Evolutionary conservation across 2,888 invertebrate species (phyloP), one percentile per base, ranked within the genome.

Genomic region (Rosalia funebris): DNA sequence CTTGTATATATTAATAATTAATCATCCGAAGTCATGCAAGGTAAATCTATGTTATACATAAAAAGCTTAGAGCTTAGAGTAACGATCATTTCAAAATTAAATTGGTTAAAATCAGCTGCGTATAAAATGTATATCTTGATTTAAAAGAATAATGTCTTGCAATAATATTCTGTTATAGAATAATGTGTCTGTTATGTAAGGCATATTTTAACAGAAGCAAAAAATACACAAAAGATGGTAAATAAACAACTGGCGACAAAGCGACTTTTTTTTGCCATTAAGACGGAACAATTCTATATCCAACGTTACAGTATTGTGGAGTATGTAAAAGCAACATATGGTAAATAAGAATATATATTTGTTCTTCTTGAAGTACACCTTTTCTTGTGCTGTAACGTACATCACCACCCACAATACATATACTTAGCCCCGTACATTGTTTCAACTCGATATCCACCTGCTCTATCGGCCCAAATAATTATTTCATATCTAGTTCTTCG

Each of bases 321-420:
- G 50, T 50, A 50, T 15, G 37, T 25, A 41, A 39, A 31, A 57
- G 54, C 60, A 53, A 60, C 71, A 73, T 73, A 70, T 71, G 71
- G 71, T 66, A 56, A 64, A 68, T 66, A 66, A 66, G 62, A 71
- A 71, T 70, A 70, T 68, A 71, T 71, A 65, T 62, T 66, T 68
- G 69, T 69, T 66, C 60, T 61, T 62, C 62, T 65, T 70, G 65
- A 71, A 68, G 69, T 70, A 70, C 71, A 71, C 72, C 71, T 70
- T 72, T 70, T 63, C 64, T 63, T 66, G 46, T 47, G 57, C 54
- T 59, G 58, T 52, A 64, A 65, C 66, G 59, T 61, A 57, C 64
- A 60, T 66, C 64, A 64, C 61, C 67, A 66, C 65, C 69, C 69
- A 69, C 69, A 60, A 63, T 57, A 60, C 63, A 61, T 67, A 59